Evolutionary conservation across 2,888 invertebrate genomes (phyloP).

Genomic region (Philhelius pedissequus): DNA sequence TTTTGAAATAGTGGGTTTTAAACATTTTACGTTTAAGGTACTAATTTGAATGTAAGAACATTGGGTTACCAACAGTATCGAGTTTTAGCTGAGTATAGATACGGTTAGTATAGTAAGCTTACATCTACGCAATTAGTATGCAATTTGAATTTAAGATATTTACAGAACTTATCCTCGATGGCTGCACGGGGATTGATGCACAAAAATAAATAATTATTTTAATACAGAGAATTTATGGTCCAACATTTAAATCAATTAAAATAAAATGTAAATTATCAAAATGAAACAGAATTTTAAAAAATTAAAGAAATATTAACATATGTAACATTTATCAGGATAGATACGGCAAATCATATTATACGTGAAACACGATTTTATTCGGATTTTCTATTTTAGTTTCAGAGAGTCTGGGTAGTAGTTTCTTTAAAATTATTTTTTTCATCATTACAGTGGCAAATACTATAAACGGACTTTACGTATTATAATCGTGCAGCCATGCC

Average conservation of each 20-base stretch:
- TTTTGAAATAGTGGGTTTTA: no score
- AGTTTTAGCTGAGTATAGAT: background rate
- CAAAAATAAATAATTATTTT: slow-evolving; percentile 18
- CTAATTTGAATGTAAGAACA: background rate
- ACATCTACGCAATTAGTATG: background rate
- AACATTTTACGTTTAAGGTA: no score
- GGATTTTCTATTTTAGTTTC: no score
- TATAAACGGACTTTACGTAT: no score
- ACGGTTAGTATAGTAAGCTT: background rate
- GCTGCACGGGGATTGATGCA: slow-evolving; percentile 18
- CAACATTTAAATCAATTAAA: slow-evolving; percentile 3
- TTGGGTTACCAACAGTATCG: background rate
- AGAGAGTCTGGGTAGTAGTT: no score
- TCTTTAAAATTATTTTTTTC: no score
- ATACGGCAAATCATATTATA: no score
- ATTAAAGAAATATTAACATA: background rate
- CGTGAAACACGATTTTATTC: no score
- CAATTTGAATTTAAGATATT: slow-evolving; percentile 17
- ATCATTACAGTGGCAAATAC: no score
- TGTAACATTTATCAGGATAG: background rate
- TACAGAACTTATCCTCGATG: slow-evolving; percentile 39
- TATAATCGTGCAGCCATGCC: no score
- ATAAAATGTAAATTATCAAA: no score
- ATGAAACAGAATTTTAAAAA: background rate
- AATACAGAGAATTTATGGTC: slow-evolving; percentile 53